Evolutionary conservation across 1,140 invertebrate species (phyloP), one percentile per base, ranked within the genome.

Genomic region (Drosophila baimaii): DNA sequence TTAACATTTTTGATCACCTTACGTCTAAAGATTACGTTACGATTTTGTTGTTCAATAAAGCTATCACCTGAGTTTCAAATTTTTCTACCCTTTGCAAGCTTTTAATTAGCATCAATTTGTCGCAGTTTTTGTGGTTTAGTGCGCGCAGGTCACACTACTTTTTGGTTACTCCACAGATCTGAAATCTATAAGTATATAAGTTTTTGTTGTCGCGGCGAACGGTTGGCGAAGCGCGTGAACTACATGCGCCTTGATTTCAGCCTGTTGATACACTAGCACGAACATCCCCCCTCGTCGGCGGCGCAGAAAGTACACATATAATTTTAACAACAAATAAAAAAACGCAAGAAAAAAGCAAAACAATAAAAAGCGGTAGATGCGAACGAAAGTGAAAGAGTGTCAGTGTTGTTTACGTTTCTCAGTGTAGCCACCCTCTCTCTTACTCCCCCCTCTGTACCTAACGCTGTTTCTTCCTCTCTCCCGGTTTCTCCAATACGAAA

Each of bases 381-480:
- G 17, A 69, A 78, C 59, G 72, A 75, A 44, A 82, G 33, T 69
- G 71, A 33, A 54, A 73, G 57, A 83, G 65, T 69, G 65, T 65
- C 59, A 35, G 65, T 69, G 65, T 69, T 69, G 62, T 69, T 69
- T 69, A 69, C 65, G 21, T 69, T 69, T 66, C 7, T 35, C 46
- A 68, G 61, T 69, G 62, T 39, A 23, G 19, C 62, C 13, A 29
- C 44, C 61, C 44, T 59, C 57, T 58, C 44, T 59, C 57, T 58
- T 58, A 56, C 55, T 10, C 13, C 13, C 62, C 56, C 27, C 31
- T 58, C 29, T 56, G 23, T 44, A 5, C 31, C 39, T 51, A 56
- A 58, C 49, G 63, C 33, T 72, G 41, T 75, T 61, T 52, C 39
- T 55, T 12, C 21, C 63, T 31, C 52, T 73, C 62, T 77, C 56